Evolutionary conservation across 1,140 invertebrate species (phyloP).

Genomic region (Popillia japonica): DNA sequence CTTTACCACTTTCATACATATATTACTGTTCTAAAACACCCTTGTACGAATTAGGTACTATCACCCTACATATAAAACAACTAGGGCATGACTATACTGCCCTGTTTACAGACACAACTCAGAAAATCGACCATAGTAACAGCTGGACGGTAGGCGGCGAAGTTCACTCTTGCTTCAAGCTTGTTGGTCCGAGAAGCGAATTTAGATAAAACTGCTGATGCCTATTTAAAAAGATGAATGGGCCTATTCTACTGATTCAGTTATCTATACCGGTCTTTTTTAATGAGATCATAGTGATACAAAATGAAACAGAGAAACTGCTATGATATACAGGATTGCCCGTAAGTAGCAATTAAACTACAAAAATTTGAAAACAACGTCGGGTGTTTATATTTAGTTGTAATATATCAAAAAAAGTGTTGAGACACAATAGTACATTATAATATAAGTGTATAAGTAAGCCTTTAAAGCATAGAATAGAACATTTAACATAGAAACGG

Average conservation of each 20-base stretch:
- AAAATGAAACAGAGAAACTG: neutral
- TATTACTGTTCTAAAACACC: neutral
- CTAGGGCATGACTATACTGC: neutral
- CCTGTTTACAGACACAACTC: neutral
- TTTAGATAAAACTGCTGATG: neutral
- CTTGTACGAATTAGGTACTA: slow-evolving; percentile 3
- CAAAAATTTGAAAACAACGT: no score
- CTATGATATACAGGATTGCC: no score
- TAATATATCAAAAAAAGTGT: no score
- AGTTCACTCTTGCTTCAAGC: neutral
- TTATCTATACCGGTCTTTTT: neutral
- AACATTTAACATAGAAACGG: no score
- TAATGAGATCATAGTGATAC: neutral
- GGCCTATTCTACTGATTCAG: slow-evolving; percentile 5
- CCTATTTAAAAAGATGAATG: slow-evolving; percentile 16
- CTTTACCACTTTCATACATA: no score
- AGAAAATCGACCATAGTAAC: neutral
- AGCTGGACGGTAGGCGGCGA: neutral
- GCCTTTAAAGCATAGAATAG: no score
- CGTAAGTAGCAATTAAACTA: no score
- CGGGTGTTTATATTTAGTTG: no score
- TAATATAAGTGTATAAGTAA: no score
- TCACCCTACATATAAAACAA: neutral
- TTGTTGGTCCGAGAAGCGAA: neutral
- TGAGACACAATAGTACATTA: no score